Conservation (phyloP, 2,888 invertebrate genomes). For the Caenorhabditis zanzibari region DNA sequence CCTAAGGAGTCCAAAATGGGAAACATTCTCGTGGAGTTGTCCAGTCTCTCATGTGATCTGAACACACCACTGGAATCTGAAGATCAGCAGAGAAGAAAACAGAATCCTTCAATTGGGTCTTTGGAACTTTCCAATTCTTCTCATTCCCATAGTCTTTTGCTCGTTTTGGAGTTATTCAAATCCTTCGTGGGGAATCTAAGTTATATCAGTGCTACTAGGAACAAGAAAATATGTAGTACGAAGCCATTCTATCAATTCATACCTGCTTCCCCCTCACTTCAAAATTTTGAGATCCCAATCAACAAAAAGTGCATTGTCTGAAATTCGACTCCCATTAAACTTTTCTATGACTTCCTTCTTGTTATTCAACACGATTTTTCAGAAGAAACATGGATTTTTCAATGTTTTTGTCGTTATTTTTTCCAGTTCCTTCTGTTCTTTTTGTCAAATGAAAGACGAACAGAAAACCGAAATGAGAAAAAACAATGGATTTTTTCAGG, state of each 20-base stretch:
- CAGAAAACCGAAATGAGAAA: slow-evolving; percentile 40
- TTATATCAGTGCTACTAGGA: too few species aligned
- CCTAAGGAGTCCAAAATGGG: slow-evolving; percentile 1
- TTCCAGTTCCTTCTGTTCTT: background rate
- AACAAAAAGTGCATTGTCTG: slow-evolving; percentile 47
- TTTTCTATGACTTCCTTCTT: slow-evolving; percentile 4
- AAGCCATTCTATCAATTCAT: background rate
- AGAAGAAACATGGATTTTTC: slow-evolving; percentile 8
- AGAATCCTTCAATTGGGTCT: background rate
- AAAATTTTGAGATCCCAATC: slow-evolving; percentile 32
- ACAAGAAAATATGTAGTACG: too few species aligned
- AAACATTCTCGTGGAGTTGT: slow-evolving; percentile 21
- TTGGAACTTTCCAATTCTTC: background rate
- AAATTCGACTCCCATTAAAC: slow-evolving; percentile 26
- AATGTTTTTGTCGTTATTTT: slow-evolving; percentile 32
- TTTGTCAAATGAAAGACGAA: slow-evolving; percentile 20
- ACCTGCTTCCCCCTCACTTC: background rate
- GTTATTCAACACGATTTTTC: background rate
- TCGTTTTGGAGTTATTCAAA: background rate
- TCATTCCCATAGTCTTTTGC: background rate
- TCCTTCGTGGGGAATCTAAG: background rate
- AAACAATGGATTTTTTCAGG: slow-evolving; percentile 54
- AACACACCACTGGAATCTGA: slow-evolving; percentile 24
- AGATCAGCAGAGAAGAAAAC: background rate
- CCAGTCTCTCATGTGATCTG: slow-evolving; percentile 30